Base-by-base conservation (phyloP, 2,113 vertebrate species). In the Calcarius ornatus region DNA sequence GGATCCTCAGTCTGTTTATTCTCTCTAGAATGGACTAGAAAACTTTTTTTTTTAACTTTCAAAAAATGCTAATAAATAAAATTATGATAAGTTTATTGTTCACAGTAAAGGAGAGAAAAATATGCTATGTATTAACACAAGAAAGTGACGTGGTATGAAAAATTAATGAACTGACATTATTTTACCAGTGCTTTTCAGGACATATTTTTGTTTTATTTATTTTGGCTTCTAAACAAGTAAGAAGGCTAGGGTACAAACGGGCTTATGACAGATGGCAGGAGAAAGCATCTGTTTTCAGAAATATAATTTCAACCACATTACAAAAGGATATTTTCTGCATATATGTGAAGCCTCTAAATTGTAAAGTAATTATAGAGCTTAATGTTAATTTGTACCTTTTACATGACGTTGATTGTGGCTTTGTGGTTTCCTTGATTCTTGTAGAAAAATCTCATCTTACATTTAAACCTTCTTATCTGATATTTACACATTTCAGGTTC, bases 211-310 rank as follows among this genome's bases (percentile, higher is more conserved):
- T 37, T 97, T 93, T 94, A 95, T 97, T 98, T 97, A 86, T 97
- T 90, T 95, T 91, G 64, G 53, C 87, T 95, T 90, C 68, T 81
- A 94, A 50, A 40, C 64, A 96, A 83, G 83, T 81, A 91, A 75
- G 57, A 91, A 87, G 45, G 21, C 63, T 93, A 7, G 12, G 53
- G 31, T 86, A 92, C 79, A 95, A 84, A 81, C 31, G 96, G 35
- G 70, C 66, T 42, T 75, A 89, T 68, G 81, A 91, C 80, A 88
- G 85, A 92, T 66, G 90, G 88, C 43, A 89, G 50, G 23, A 90
- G 59, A 63, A 94, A 93, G 65, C 89, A 93, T 97, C 86, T 97
- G 94, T 86, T 95, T 97, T 91, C 92, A 89, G 79, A 95, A 96
- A 92, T 93, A 86, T 92, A 12, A 77, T 89, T 86, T 66, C 35